These are phyloP conservation scores for Pomatorhinus ruficollis DNA, from an alignment of 2,113 vertebrate genomes.

Conservation along the genomic window DNA sequence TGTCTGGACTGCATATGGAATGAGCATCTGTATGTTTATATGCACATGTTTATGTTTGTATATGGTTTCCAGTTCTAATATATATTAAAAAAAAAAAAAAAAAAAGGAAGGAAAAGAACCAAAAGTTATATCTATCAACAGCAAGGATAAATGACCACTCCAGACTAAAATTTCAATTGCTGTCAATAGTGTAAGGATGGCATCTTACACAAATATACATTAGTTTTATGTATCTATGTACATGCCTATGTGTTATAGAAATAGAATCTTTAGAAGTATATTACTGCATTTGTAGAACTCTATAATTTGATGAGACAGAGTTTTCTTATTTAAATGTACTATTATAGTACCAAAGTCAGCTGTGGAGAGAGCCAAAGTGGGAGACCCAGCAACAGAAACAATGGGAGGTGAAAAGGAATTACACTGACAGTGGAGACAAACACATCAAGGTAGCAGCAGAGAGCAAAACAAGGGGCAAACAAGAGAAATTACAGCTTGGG, in stretches of 20 bases:
- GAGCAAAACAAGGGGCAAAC: background rate
- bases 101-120: background rate
- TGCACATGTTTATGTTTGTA: background rate
- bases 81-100: background rate
- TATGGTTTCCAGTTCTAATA: background rate
- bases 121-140: background rate
- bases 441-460: background rate
- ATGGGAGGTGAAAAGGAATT: fast-evolving
- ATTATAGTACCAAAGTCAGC: background rate
- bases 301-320: background rate
- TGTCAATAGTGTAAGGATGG: background rate
- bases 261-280: background rate
- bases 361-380: background rate
- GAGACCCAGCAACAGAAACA: background rate
- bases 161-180: background rate
- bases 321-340: background rate
- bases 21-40: background rate
- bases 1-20: constrained; percentile 49
- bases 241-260: background rate
- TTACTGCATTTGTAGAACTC: background rate
- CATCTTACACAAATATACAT: background rate
- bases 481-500: background rate
- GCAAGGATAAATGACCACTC: background rate
- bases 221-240: background rate
- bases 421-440: background rate